phyloP scores from a whole-genome alignment of 2,113 vertebrate genomes.

The Gallinago jamesoni region DNA sequence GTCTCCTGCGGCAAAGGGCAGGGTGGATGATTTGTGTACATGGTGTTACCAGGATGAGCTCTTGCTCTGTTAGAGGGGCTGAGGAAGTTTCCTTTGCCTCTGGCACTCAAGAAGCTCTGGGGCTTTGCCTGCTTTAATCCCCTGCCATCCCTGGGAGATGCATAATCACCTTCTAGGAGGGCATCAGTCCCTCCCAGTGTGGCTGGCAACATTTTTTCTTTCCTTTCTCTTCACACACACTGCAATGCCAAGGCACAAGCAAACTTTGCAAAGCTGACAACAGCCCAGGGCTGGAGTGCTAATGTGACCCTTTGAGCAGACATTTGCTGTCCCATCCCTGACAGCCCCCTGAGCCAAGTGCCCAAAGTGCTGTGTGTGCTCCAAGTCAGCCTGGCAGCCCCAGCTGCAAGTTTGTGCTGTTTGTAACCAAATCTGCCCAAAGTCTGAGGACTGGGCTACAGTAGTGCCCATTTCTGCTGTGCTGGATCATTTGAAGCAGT shows the following conservation, averaged over 20 bases:
- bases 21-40: background rate
- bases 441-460: too few relatives aligned
- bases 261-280: background rate
- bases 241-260: background rate
- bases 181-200: background rate
- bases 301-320: background rate
- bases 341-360: background rate
- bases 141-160: background rate
- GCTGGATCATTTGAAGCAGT: background rate
- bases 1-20: background rate
- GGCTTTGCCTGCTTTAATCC: background rate
- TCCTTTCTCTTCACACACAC: background rate
- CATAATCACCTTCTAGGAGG: background rate
- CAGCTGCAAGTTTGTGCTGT: background rate
- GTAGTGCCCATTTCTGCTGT: background rate
- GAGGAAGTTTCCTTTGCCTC: background rate
- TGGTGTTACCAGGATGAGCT: background rate
- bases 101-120: background rate
- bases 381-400: background rate
- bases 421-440: background rate
- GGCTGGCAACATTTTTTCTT: background rate
- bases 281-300: fast-evolving
- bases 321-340: background rate
- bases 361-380: background rate
- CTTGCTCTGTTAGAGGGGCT: background rate